phyloP scores from a whole-genome alignment of 1,140 invertebrate genomes.

The Euglossa dilemma region DNA sequence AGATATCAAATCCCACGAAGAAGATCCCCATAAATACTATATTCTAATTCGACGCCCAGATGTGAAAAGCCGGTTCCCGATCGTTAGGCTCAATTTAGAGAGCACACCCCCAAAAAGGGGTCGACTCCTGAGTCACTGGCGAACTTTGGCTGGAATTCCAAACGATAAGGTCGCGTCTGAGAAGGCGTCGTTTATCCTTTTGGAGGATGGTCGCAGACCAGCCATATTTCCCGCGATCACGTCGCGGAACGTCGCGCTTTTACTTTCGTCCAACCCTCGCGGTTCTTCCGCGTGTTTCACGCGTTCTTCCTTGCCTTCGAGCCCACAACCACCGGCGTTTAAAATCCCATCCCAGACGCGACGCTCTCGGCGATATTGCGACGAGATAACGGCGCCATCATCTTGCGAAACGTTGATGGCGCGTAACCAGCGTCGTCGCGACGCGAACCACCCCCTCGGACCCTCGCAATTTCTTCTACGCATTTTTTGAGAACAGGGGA shows the following conservation, averaged over 20 bases:
- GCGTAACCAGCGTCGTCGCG: not conserved
- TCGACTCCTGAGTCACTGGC: too few relatives aligned
- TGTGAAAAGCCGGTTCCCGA: too few relatives aligned
- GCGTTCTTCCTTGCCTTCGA: not conserved
- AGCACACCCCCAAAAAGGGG: too few relatives aligned
- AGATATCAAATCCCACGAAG: too few relatives aligned
- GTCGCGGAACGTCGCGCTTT: not conserved
- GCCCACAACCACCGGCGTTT: not conserved
- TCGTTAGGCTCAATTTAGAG: too few relatives aligned
- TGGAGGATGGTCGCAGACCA: too few relatives aligned
- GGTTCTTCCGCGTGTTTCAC: slow-evolving; percentile 17
- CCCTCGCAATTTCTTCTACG: not conserved
- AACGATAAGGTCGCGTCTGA: too few relatives aligned
- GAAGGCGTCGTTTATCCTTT: too few relatives aligned
- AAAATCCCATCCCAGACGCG: slow-evolving; percentile 20
- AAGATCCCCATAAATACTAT: too few relatives aligned
- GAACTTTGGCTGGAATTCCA: too few relatives aligned
- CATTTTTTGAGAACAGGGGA: not conserved
- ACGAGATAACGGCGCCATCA: slow-evolving; percentile 9
- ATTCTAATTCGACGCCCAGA: too few relatives aligned
- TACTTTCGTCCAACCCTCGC: not conserved
- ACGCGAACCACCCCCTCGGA: not conserved
- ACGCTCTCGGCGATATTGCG: slow-evolving; percentile 17
- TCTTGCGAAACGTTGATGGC: slow-evolving; percentile 20
- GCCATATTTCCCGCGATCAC: not conserved